Conservation (phyloP, 2,797 vertebrate genomes). For the Bucorvus abyssinicus region DNA sequence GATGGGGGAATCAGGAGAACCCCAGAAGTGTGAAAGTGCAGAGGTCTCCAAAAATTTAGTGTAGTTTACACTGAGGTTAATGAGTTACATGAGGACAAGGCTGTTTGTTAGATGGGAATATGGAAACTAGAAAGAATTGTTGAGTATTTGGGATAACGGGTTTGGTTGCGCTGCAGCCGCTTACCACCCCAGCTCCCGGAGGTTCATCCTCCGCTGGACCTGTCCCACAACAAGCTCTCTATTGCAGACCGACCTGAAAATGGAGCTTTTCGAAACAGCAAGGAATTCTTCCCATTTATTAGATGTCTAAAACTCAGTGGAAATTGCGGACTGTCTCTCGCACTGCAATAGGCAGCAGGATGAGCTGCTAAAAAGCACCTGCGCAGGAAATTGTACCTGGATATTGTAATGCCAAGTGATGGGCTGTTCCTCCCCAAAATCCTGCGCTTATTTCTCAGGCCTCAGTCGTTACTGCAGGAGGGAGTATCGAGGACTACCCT, state of each 20-base stretch:
- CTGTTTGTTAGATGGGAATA: not conserved
- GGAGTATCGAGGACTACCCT: not conserved
- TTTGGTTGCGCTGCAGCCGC: fast-evolving
- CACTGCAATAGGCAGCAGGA: not conserved
- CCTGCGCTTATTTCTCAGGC: not conserved
- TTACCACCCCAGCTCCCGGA: fast-evolving
- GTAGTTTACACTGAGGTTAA: fast-evolving
- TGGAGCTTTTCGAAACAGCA: fast-evolving
- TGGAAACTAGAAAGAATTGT: not conserved
- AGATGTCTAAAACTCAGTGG: not conserved
- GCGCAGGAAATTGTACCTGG: no score
- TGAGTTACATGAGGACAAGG: fast-evolving
- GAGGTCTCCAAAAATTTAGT: fast-evolving
- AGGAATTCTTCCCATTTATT: not conserved
- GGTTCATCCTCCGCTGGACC: fast-evolving
- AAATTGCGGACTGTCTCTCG: fast-evolving
- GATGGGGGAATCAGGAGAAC: not conserved
- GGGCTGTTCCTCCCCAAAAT: not conserved
- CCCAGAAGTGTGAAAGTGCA: fast-evolving
- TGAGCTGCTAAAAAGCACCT: not conserved
- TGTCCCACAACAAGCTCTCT: not conserved
- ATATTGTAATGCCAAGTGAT: not conserved
- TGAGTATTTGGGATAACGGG: fast-evolving
- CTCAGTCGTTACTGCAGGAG: not conserved
- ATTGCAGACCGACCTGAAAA: not conserved